A percentile compares a stretch with the other conserved stretches of the same genome.
These are phyloP conservation scores for Tinamus guttatus DNA, from an alignment of 2,113 vertebrate genomes.

Conservation along the genomic window DNA sequence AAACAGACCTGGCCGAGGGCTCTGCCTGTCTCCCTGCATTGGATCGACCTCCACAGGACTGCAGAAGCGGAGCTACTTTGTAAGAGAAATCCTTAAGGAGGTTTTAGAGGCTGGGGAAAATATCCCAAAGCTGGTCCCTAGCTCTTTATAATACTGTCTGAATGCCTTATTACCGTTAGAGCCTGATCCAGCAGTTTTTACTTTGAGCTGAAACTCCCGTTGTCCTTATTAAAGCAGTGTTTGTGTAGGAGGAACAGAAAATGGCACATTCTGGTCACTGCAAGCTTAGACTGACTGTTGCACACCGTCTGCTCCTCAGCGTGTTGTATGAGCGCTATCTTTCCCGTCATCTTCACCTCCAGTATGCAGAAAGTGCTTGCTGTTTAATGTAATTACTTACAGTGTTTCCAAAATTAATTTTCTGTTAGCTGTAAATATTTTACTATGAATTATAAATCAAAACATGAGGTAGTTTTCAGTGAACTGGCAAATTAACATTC, in stretches of 20 bases:
- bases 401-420: conserved; percentile 70
- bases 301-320: background rate
- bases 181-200: background rate
- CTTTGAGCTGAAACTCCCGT: background rate
- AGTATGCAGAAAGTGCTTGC: conserved; percentile 30
- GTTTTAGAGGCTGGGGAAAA: background rate
- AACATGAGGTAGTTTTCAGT: conserved; percentile 38
- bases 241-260: background rate
- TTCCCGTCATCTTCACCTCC: background rate
- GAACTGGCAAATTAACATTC: conserved; percentile 33
- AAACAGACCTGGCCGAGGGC: rapidly evolving
- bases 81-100: background rate
- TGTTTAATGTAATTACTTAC: conserved; percentile 67
- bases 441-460: conserved; percentile 66
- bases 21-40: background rate
- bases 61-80: background rate
- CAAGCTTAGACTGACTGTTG: background rate
- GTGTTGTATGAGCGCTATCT: background rate
- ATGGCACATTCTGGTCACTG: background rate
- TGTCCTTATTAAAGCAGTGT: background rate
- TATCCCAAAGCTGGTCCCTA: background rate
- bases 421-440: conserved; percentile 66
- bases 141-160: background rate
- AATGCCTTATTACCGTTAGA: background rate
- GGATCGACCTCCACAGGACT: background rate